Percentiles rank a stretch among this genome's conserved stretches.
Evolutionary conservation across 2,797 vertebrate genomes (phyloP).

Genomic region (Bradypodion pumilum): DNA sequence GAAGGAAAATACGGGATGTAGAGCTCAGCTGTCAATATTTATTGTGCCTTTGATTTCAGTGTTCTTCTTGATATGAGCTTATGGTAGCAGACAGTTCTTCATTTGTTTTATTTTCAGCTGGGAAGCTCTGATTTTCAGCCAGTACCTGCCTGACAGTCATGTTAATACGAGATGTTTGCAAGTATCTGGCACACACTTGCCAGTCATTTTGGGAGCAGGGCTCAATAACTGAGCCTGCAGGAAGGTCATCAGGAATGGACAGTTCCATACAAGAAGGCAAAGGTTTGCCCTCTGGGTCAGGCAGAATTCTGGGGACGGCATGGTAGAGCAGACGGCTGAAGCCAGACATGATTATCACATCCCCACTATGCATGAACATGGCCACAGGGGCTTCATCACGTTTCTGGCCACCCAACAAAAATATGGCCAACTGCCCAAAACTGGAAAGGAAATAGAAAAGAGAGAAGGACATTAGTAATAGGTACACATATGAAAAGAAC

Average conservation of each 20-base stretch:
- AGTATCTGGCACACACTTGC: conserved; percentile 86
- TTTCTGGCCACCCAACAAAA: conserved; percentile 87
- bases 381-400: conserved; percentile 86
- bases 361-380: conserved; percentile 94
- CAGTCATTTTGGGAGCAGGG: conserved; percentile 84
- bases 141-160: conserved; percentile 93
- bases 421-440: conserved; percentile 94
- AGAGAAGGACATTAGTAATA: conserved; percentile 13
- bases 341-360: conserved; percentile 96
- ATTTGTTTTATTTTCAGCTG: conserved; percentile 54
- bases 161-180: conserved; percentile 88
- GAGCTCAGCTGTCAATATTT: conserved; percentile 58
- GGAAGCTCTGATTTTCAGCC: conserved; percentile 82
- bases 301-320: conserved; percentile 89
- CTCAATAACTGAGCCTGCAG: conserved; percentile 63
- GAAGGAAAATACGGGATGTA: background rate
- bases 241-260: conserved; percentile 28
- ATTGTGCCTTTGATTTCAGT: conserved; percentile 64
- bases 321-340: conserved; percentile 92
- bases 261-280: conserved; percentile 67
- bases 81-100: conserved; percentile 20
- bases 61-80: conserved; percentile 39
- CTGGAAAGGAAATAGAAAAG: conserved; percentile 68
- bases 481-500: background rate
- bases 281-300: conserved; percentile 66